phyloP scores from a whole-genome alignment of 2,797 vertebrate species.

The Bradypodion pumilum region DNA sequence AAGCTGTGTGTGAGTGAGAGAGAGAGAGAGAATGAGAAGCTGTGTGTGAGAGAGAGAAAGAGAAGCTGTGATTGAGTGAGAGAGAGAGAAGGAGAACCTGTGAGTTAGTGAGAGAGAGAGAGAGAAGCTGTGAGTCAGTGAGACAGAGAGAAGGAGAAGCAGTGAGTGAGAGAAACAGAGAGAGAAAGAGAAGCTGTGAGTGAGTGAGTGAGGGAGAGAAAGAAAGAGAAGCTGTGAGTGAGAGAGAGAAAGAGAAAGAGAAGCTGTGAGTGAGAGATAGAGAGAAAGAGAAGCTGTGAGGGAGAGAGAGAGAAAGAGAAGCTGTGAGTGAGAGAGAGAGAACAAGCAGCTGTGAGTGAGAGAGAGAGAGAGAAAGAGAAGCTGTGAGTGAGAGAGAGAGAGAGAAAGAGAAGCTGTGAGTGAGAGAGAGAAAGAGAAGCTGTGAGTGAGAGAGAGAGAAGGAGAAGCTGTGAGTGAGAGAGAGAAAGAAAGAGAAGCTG shows the following conservation, averaged over 20 bases:
- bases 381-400: no score
- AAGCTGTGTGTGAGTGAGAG: accelerated
- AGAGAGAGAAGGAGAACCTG: no score
- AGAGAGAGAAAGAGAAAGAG: neutral
- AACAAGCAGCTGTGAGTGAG: neutral
- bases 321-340: neutral
- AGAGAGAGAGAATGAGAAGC: neutral
- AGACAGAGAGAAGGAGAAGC: neutral
- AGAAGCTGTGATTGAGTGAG: neutral
- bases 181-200: neutral
- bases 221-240: neutral
- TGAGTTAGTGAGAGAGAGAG: no score
- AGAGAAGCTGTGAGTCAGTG: neutral
- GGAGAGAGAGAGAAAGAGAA: neutral
- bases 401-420: neutral
- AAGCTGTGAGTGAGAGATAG: no score
- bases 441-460: no score
- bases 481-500: neutral
- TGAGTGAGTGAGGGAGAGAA: neutral
- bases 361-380: neutral
- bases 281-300: accelerated
- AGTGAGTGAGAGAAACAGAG: neutral
- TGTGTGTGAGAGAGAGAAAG: neutral
- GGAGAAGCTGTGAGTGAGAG: neutral
- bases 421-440: no score